phyloP scores from a whole-genome alignment of 2,797 vertebrate genomes.

The Myoxocephalus aenaeus region DNA sequence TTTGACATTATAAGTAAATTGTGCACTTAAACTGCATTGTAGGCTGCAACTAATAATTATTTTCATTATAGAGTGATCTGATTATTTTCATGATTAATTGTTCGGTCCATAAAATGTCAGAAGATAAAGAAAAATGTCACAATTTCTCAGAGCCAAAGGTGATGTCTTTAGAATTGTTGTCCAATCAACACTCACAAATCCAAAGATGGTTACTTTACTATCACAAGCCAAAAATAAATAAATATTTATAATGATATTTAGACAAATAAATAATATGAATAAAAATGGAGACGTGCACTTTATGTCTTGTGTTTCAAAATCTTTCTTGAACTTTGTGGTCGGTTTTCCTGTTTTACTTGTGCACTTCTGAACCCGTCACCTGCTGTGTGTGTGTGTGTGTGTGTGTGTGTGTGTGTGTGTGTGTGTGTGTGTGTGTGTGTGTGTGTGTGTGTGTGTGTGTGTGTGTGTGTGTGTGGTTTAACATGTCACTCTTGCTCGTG shows the following conservation, averaged over 20 bases:
- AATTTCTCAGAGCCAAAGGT: neutral
- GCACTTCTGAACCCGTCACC: neutral
- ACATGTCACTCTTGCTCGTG: slow-evolving; percentile 58
- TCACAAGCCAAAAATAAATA: neutral
- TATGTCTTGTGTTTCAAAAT: neutral
- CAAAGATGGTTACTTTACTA: neutral
- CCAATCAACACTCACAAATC: neutral
- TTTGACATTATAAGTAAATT: slow-evolving; percentile 13
- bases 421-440: slow-evolving; percentile 6
- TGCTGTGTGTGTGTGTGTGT: neutral
- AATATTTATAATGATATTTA: neutral
- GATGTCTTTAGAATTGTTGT: neutral
- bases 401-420: slow-evolving; percentile 10
- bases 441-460: slow-evolving; percentile 24
- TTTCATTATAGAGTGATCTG: neutral
- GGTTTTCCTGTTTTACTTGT: neutral
- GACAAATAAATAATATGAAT: neutral
- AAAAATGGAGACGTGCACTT: neutral
- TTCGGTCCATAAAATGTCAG: neutral
- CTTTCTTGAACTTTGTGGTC: too few species aligned
- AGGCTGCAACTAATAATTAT: neutral
- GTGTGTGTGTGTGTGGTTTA: slow-evolving; percentile 45
- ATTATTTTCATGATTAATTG: neutral
- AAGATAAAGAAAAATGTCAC: neutral
- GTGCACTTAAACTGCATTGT: neutral